Evolutionary conservation across 1,140 invertebrate genomes (phyloP), one percentile per base, ranked within the genome.

Genomic region (Medauroidea extradentata): DNA sequence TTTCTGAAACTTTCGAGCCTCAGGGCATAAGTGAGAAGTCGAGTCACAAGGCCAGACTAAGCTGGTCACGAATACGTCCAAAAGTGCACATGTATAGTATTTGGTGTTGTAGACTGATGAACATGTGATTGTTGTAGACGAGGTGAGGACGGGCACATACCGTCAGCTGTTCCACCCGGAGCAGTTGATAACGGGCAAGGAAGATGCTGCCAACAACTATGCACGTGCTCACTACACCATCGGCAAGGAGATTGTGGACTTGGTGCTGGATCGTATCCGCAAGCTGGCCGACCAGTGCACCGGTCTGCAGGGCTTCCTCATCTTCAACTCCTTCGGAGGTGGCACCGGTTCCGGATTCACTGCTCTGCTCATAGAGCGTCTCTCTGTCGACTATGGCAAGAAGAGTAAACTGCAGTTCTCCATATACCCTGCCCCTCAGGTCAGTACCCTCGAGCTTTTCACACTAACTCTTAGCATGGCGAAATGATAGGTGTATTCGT

Each of bases 321-420:
- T 93, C 56, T 93, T 95, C 74, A 89, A 93, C 62, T 87, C 90
- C 0, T 94, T 96, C 71, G 93, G 94, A 43, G 94, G 93, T 44
- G 93, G 93, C 7, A 95, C 93, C 29, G 93, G 93, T 9, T 85
- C 83, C 46, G 85, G 85, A 1, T 87, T 87, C 66, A 82, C 82
- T 5, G 84, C 85, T 9, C 74, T 87, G 9, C 73, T 87, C 5
- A 87, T 87, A 84, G 84, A 87, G 73, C 69, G 83, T 49, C 70
- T 87, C 3, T 82, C 81, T 24, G 81, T 85, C 2, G 85, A 87
- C 63, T 87, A 85, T 65, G 85, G 85, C 42, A 87, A 87, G 73
- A 87, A 85, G 66, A 81, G 81, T 46, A 87, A 87, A 67, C 73
- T 87, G 23, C 84, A 88, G 70, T 87, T 87, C 66, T 77, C 83